phyloP scores from a whole-genome alignment of 2,797 vertebrate genomes.

The Leptoclinus maculatus region DNA sequence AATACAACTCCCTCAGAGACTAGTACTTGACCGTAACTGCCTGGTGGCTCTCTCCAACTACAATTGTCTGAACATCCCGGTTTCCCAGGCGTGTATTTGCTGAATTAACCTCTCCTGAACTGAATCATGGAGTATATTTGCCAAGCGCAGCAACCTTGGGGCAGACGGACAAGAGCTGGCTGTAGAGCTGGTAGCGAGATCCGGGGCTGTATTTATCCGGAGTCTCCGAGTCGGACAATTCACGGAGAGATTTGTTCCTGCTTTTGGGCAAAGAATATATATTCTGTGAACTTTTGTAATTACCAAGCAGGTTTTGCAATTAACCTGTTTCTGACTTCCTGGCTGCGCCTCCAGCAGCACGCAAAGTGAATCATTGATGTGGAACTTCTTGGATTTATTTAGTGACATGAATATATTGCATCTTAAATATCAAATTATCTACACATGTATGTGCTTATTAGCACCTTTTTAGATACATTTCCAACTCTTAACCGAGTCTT shows the following conservation, averaged over 20 bases:
- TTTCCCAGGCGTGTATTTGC: conserved; percentile 23
- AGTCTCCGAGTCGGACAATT: neutral
- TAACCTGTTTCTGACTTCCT: neutral
- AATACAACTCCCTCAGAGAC: conserved; percentile 5
- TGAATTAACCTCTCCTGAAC: conserved; percentile 50
- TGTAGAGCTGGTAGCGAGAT: neutral
- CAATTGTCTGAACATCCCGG: conserved; percentile 17
- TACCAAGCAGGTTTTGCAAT: neutral
- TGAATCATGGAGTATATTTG: conserved; percentile 32
- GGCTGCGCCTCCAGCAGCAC: neutral
- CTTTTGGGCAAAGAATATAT: neutral
- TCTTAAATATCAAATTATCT: neutral
- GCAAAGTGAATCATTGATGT: neutral
- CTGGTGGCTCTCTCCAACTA: neutral
- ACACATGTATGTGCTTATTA: neutral
- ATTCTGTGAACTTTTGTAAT: neutral
- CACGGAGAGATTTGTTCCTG: neutral
- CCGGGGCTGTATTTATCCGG: neutral
- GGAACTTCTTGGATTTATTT: neutral
- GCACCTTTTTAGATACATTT: neutral
- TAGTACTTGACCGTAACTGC: conserved; percentile 12
- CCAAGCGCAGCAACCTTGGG: conserved; percentile 13
- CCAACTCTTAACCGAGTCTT: neutral
- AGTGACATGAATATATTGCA: neutral
- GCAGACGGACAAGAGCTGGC: neutral